Base-by-base conservation (phyloP, 2,888 invertebrate genomes). In the Chrysolina americana region DNA sequence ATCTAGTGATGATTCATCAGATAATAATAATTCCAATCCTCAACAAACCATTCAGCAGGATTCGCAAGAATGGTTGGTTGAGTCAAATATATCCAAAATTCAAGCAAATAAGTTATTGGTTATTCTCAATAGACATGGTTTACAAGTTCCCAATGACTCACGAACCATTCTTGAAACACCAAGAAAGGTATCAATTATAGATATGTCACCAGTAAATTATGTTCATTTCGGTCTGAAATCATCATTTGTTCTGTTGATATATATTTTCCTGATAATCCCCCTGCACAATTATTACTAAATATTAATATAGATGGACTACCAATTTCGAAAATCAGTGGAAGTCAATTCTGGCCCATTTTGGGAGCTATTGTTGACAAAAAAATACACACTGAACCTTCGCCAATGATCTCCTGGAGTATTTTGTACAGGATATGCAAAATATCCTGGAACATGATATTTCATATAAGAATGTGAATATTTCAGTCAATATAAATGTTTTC, bases 111-210 rank as follows among this genome's bases (percentile, higher is more conserved):
- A 50, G 53, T 41, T 68, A 21, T 68, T 68, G 19, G 8, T 13
- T 13, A 68, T 68, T 68, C 41, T 68, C n/a, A 48, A 68, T 50
- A 68, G 41, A 19, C 68, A 68, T 68, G 68, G 53, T 68, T n/a
- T 68, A 53, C 21, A 66, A 66, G 36, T 66, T 17, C 28, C 53
- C 50, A 68, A 68, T 36, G 66, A 66, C 15, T 28, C 50, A 23
- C 66, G 66, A 47, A 66, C 66, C 28, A 23, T 66, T 66, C 50
- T 66, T 28, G 50, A 28, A 66, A 48, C 66, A 15, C 36, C 48
- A 47, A 19, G 66, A 48, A 13, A n/a, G n/a, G 66, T 66, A 36
- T 28, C 48, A 66, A 10, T 66, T 66, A 41, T 36, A 50, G 28
- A 66, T 50, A 66, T 65, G 13, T 44, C 44, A 47, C 65, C 65